Conservation (phyloP, 35 echinoderm and acorn worm genomes). For the Apostichopus californicus region DNA sequence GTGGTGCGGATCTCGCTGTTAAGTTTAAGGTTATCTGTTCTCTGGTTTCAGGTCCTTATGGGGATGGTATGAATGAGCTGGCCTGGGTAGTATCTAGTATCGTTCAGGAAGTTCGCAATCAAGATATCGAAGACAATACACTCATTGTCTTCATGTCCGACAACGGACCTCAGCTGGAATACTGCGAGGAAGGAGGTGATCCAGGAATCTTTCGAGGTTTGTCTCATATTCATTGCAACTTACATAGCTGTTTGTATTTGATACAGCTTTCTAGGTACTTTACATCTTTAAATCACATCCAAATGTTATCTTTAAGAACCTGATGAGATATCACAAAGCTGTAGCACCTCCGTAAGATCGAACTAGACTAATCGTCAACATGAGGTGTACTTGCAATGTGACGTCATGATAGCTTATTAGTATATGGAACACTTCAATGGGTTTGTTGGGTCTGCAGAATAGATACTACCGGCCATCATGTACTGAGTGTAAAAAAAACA, state of each 20-base stretch:
- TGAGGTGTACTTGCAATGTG: too few species aligned
- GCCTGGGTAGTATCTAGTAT: background rate
- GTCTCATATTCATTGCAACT: too few species aligned
- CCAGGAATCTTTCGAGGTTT: slow-evolving; percentile 9
- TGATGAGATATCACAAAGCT: too few species aligned
- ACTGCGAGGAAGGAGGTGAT: background rate
- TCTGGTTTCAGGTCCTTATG: background rate
- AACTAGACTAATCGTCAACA: too few species aligned
- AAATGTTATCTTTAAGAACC: too few species aligned
- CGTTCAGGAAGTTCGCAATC: background rate
- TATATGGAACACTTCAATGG: background rate
- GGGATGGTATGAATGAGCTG: slow-evolving; percentile 1
- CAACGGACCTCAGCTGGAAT: slow-evolving; percentile 8
- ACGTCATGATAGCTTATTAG: background rate
- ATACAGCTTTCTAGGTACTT: too few species aligned
- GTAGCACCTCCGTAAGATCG: too few species aligned
- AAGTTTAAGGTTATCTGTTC: too few species aligned
- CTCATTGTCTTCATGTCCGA: slow-evolving; percentile 10
- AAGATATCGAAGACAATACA: background rate
- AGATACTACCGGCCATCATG: background rate
- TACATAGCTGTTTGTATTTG: too few species aligned
- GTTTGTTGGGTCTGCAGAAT: background rate
- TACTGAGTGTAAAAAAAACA: background rate
- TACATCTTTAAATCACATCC: too few species aligned
- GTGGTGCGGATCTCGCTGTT: too few species aligned